A percentile compares a stretch with the other conserved stretches of the same genome.
phyloP scores from a whole-genome alignment of 2,113 vertebrate genomes.

The Crotalus horridus region DNA sequence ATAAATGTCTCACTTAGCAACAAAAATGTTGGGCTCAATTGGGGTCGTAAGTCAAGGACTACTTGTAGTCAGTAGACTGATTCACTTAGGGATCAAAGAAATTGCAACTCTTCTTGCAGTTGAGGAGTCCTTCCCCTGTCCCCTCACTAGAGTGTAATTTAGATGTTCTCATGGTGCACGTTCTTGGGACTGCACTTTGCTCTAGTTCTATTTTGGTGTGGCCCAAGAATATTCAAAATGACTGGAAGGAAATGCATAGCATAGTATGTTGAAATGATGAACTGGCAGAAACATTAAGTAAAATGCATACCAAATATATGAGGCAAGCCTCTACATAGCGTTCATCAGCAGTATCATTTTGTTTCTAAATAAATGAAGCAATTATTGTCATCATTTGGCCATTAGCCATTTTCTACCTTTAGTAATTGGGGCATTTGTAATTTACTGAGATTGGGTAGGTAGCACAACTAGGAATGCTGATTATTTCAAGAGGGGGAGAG shows the following conservation, averaged over 20 bases:
- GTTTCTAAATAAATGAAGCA: background rate
- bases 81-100: background rate
- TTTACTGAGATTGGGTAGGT: background rate
- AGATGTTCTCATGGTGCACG: background rate
- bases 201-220: background rate
- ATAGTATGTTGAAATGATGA: background rate
- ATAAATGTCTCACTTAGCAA: background rate
- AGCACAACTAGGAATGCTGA: background rate
- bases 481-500: background rate
- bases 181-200: background rate
- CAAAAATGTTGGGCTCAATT: background rate
- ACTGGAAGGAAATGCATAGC: background rate
- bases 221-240: background rate
- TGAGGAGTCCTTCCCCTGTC: background rate
- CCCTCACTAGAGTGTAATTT: background rate
- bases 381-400: background rate
- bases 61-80: background rate
- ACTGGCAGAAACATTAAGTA: background rate
- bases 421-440: background rate
- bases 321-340: background rate
- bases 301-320: background rate
- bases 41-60: background rate
- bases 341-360: background rate
- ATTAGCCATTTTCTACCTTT: background rate
- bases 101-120: background rate